Evolutionary conservation across 2,888 invertebrate species (phyloP).

Genomic region (Bellardia pandia): DNA sequence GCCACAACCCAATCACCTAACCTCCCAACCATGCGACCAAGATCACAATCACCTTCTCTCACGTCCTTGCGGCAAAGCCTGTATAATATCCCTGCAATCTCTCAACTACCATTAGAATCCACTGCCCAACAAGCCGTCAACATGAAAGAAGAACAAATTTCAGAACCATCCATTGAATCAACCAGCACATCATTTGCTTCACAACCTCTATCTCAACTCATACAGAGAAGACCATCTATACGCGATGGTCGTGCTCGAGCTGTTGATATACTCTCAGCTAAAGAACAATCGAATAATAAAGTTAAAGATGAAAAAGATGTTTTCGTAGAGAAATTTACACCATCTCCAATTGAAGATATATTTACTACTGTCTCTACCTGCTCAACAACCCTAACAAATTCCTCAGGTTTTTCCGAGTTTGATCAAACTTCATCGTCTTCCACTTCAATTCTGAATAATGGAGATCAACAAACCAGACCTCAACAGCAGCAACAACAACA

Average conservation of each 20-base stretch:
- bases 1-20: slow-evolving; percentile 27
- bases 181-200: slow-evolving; percentile 16
- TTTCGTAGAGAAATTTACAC: slow-evolving; percentile 78
- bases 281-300: slow-evolving; percentile 79
- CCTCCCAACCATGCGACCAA: slow-evolving; percentile 14
- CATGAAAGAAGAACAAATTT: slow-evolving; percentile 36
- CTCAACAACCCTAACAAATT: slow-evolving; percentile 35
- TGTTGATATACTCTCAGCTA: slow-evolving; percentile 78
- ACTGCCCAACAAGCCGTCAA: neutral
- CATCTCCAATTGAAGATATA: slow-evolving; percentile 78
- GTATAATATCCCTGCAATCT: neutral
- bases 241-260: slow-evolving; percentile 64
- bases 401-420: slow-evolving; percentile 45
- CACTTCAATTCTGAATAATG: slow-evolving; percentile 14
- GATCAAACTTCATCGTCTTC: slow-evolving; percentile 47
- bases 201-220: slow-evolving; percentile 52
- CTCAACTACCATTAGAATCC: neutral
- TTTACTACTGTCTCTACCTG: slow-evolving; percentile 73
- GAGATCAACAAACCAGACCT: slow-evolving; percentile 12
- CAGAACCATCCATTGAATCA: slow-evolving; percentile 10
- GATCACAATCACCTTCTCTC: slow-evolving; percentile 23
- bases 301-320: slow-evolving; percentile 81
- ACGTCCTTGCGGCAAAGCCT: neutral
- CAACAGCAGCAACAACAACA: slow-evolving; percentile 49
- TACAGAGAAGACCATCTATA: slow-evolving; percentile 75